Evolutionary conservation across 1,140 invertebrate species (phyloP).

Genomic region (Dolichoris vasculosae): DNA sequence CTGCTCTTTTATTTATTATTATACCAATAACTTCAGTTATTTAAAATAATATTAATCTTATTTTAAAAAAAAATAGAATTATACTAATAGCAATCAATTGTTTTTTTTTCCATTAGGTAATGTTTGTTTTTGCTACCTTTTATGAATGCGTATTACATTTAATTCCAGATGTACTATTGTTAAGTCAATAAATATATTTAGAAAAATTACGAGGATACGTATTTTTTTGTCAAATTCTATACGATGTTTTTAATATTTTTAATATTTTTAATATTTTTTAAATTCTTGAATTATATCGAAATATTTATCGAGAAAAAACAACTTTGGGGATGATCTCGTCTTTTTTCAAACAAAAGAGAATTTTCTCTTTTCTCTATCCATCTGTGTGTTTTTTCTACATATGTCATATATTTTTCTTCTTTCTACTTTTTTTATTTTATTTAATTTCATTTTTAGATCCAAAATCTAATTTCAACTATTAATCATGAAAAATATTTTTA

Average conservation of each 20-base stretch:
- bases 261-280: background rate
- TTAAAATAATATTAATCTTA: background rate
- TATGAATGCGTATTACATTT: background rate
- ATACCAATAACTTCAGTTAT: background rate
- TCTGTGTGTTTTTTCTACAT: conserved; percentile 8
- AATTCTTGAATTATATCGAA: conserved; percentile 18
- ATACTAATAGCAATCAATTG: conserved; percentile 27
- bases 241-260: background rate
- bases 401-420: background rate
- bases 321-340: conserved; percentile 15
- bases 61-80: conserved; percentile 28
- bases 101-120: background rate
- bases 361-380: background rate
- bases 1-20: background rate
- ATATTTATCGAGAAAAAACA: conserved; percentile 44
- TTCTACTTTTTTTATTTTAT: background rate
- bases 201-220: conserved; percentile 29
- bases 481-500: background rate
- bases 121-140: conserved; percentile 6
- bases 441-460: background rate
- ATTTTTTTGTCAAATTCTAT: background rate
- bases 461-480: background rate
- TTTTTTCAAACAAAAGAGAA: conserved; percentile 15
- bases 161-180: conserved; percentile 12
- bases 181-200: background rate